phyloP scores from a whole-genome alignment of 1,140 invertebrate species.

The Orius insidiosus region DNA sequence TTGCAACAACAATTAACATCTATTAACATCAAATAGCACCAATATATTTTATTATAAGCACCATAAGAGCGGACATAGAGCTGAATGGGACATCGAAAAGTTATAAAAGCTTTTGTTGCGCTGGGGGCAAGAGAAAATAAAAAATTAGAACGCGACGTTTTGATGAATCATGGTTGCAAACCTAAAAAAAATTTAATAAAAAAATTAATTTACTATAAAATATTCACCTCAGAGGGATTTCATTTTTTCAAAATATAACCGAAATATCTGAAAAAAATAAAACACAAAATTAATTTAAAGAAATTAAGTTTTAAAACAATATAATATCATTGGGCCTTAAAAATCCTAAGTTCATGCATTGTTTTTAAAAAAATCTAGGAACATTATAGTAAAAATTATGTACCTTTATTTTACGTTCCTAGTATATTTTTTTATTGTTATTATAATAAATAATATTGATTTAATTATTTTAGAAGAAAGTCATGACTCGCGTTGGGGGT shows the following conservation, averaged over 20 bases:
- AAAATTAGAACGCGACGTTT: too few relatives aligned
- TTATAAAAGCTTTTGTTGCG: too few relatives aligned
- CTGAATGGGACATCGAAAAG: too few relatives aligned
- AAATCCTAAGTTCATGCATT: constrained; percentile 1
- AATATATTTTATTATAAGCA: too few relatives aligned
- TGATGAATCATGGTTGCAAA: too few relatives aligned
- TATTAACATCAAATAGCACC: too few relatives aligned
- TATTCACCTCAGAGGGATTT: background rate
- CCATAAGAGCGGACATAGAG: too few relatives aligned
- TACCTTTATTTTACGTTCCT: constrained; percentile 1
- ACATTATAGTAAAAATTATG: too few relatives aligned
- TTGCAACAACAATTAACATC: too few relatives aligned
- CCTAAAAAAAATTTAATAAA: too few relatives aligned
- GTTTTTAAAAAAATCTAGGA: constrained; percentile 2
- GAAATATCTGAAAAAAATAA: background rate
- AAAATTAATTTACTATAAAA: too few relatives aligned
- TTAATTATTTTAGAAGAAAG: constrained; percentile 11
- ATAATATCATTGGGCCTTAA: background rate
- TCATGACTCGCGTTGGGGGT: constrained; percentile 15
- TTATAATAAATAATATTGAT: background rate
- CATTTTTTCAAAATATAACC: background rate
- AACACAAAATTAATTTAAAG: background rate
- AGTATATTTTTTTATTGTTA: constrained; percentile 1
- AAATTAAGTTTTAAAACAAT: background rate
- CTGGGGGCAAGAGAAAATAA: too few relatives aligned